A percentile compares a stretch with the other conserved stretches of the same genome.
These are phyloP conservation scores for Bruchidius siliquastri DNA, from an alignment of 2,888 invertebrate species.

Conservation along the genomic window DNA sequence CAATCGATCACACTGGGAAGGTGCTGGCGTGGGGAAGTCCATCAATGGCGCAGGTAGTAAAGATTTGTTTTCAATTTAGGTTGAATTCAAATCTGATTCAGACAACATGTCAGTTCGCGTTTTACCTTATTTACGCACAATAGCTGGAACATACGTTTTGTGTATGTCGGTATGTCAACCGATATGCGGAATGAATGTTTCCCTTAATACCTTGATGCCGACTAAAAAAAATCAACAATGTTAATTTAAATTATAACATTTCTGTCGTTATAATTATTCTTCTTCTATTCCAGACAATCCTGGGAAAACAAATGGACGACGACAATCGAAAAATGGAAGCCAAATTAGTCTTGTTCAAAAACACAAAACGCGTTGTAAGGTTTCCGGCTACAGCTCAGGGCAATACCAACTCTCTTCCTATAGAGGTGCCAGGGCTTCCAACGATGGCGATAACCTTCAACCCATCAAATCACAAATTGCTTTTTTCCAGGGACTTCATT, in stretches of 20 bases:
- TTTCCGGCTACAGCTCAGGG: conserved; percentile 50
- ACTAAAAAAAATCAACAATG: too few species aligned
- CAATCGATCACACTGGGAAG: conserved; percentile 60
- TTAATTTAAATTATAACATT: too few species aligned
- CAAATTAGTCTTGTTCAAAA: conserved; percentile 63
- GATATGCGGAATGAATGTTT: too few species aligned
- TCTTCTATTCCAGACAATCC: conserved; percentile 50
- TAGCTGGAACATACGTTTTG: too few species aligned
- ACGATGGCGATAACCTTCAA: conserved; percentile 44
- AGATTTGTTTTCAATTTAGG: not conserved
- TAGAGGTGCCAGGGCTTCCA: conserved; percentile 46
- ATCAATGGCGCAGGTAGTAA: conserved; percentile 57
- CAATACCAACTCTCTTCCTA: conserved; percentile 38
- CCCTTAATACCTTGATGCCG: too few species aligned
- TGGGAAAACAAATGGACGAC: conserved; percentile 54
- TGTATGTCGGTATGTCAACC: too few species aligned
- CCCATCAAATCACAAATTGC: conserved; percentile 35
- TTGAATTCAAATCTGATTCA: too few species aligned
- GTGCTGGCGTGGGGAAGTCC: conserved; percentile 75
- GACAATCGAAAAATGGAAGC: conserved; percentile 53
- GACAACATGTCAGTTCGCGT: too few species aligned
- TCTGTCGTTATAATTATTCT: too few species aligned
- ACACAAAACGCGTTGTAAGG: conserved; percentile 67
- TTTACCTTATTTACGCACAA: too few species aligned
- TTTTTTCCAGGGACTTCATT: conserved; percentile 31